Base-by-base conservation (phyloP, 2,113 vertebrate genomes). In the Hoplias malabaricus region DNA sequence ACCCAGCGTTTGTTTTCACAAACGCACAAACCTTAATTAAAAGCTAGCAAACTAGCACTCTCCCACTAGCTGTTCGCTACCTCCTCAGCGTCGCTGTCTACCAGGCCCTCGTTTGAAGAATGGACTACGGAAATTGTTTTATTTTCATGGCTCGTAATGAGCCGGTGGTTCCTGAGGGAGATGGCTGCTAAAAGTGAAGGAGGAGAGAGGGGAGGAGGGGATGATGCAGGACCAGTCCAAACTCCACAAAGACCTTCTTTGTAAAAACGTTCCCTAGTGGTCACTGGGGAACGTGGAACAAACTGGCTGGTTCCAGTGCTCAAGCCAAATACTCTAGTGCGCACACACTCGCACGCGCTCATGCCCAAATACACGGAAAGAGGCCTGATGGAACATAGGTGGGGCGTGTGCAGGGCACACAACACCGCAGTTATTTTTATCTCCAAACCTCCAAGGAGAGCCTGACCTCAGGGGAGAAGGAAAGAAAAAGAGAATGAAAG, bases 1-100 rank as follows among this genome's bases (percentile, higher is more conserved):
- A 63, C 76, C 67, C 68, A 14, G 42, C 10, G 78, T 86, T 86
- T 88, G 82, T 87, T 89, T 87, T 85, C 63, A 81, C 72, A 80
- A 83, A 84, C 78, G 75, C 75, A 77, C 86, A 69, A 56, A 42
- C 40, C 73, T 82, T 75, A 83, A 85, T 86, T 82, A 78, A 84
- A 77, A 81, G 78, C 36, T 66, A 40, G 46, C 9, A 16, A 46
- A 46, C 67, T 10, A 74, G 62, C 23, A 27, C 29, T 53, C 71
- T 74, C 69, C 75, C 68, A 69, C 65, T 43, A 42, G 54, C 69
- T 40, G 14, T 53, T 43, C 73, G 42, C 75, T 68, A 42, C 65
- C 73, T 78, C 46, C 38, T 72, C 68, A n/a, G n/a, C 33, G 23
- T 16, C 33, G 13, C 50, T 54, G 70, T 75, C 78, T 48, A 33